phyloP scores from a whole-genome alignment of 2,113 vertebrate genomes.

The Dromaius novaehollandiae region DNA sequence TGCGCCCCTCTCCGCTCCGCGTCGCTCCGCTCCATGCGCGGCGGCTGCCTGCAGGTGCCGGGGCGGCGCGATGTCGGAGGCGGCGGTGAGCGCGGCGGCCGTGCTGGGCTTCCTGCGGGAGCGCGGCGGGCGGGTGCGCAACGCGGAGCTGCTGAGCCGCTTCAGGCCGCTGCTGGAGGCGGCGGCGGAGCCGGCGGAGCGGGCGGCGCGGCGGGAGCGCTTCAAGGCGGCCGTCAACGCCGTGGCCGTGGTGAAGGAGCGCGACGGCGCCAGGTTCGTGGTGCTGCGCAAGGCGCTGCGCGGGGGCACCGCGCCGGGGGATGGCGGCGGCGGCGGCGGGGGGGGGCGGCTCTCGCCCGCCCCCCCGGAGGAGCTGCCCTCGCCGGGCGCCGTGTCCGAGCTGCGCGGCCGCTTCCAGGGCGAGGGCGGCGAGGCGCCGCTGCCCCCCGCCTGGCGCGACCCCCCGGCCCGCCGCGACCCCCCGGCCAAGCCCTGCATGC shows the following conservation, averaged over 20 bases:
- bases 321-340: background rate
- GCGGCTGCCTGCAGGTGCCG: no score
- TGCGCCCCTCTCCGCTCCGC: no score
- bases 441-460: background rate
- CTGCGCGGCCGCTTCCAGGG: slow-evolving; percentile 35
- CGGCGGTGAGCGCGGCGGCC: slow-evolving; percentile 79
- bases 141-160: slow-evolving; percentile 76
- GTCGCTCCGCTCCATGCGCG: no score
- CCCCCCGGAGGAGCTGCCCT: background rate
- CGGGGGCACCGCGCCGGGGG: no score
- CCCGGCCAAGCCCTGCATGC: slow-evolving; percentile 77
- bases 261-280: slow-evolving; percentile 80
- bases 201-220: slow-evolving; percentile 75
- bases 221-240: slow-evolving; percentile 87
- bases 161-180: slow-evolving; percentile 80
- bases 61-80: slow-evolving; percentile 58
- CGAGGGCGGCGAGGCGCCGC: slow-evolving; percentile 32
- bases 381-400: background rate
- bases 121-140: slow-evolving; percentile 78
- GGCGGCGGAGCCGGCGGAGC: slow-evolving; percentile 71
- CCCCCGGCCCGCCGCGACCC: background rate
- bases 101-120: slow-evolving; percentile 79
- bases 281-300: slow-evolving; percentile 74
- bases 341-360: background rate
- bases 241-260: slow-evolving; percentile 83